Evolutionary conservation across 37 sponge, comb jelly and placozoan species (phyloP), one percentile per base, ranked within the genome.

Genomic region (Tethya wilhelma): DNA sequence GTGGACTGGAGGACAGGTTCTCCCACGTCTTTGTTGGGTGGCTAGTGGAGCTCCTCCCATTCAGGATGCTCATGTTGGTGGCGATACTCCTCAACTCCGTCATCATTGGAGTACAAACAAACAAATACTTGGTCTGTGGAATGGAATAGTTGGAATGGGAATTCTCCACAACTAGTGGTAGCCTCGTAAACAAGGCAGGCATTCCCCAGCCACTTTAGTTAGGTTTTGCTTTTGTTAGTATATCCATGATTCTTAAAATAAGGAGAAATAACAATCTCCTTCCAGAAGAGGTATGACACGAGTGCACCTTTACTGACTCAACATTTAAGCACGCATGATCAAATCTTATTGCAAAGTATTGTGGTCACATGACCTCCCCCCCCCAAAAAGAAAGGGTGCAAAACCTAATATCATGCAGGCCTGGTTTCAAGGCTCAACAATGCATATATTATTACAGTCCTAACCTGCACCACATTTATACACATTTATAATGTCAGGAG

Each of bases 101-200:
- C 38, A 41, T 84, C 34, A 84, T 92, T 62, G 89, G 93, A 40
- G 56, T 92, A 12, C 89, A 92, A 53, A 88, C 93, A 20, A 67
- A 79, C 67, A 56, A 60, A 25, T 75, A 49, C 56, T 58, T 90
- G 80, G 90, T 90, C n/a, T 20, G 72, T 72, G 44, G 4, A 19
- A 9, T 19, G 26, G 43, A 4, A 25, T 75, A n/a, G 20, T 8
- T 40, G 20, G 34, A 37, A 76, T 22, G 11, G 30, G 5, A 8
- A 36, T 20, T 36, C 55, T 11, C 55, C 55, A 11, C 66, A 71
- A n/a, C 12, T 36, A 43, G 12, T 9, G 9, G 11, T 19, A 71
- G 44, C 42, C n/a, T 49, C 14, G 14, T 49, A 49, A 49, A 9
- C 14, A 49, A 9, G 14, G 53, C 14, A 49, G 53, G 53, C 9